Evolutionary conservation across 2,888 invertebrate species (phyloP), one percentile per base, ranked within the genome.

Genomic region (Eristalis pertinax): DNA sequence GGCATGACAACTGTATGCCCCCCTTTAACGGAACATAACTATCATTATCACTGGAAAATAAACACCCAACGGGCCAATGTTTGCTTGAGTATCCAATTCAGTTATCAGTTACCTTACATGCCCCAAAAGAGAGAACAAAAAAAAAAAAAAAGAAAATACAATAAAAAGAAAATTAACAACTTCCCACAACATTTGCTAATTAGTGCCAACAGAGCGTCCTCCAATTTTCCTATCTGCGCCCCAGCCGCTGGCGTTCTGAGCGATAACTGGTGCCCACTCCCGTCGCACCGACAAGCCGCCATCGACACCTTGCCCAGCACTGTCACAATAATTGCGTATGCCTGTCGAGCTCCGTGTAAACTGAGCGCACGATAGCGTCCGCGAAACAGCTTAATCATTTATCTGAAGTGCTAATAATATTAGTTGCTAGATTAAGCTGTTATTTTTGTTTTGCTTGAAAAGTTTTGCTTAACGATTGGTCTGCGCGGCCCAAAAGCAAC

Each of bases 321-420:
- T 60, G 56, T 50, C 69, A 78, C 65, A 64, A 74, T 84, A 84
- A 79, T 84, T 70, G 84, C 75, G 70, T 84, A 79, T 79, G 79
- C 13, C 38, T 79, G 80, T 41, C 70, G 22, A 65, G 50, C 70
- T 43, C 43, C 70, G 74, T 69, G 84, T 84, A 60, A 65, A 67
- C 79, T 41, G 62, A 62, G 43, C 50, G 65, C 68, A 50, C 75
- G 75, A 72, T 70, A 69, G 73, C 64, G 68, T 64, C 69, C 63
- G 69, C 43, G 63, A 64, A 70, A 78, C 50, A 79, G 50, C 70
- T 79, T 79, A 84, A 84, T 84, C 65, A 79, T 67, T 69, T 75
- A 79, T 75, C 80, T 84, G 60, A 75, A 84, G 79, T 84, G 84
- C 75, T 84, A 67, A 70, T 75, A 62, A 60, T 79, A 70, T 70